phyloP scores from a whole-genome alignment of 2,113 vertebrate genomes.

The Laterallus jamaicensis region DNA sequence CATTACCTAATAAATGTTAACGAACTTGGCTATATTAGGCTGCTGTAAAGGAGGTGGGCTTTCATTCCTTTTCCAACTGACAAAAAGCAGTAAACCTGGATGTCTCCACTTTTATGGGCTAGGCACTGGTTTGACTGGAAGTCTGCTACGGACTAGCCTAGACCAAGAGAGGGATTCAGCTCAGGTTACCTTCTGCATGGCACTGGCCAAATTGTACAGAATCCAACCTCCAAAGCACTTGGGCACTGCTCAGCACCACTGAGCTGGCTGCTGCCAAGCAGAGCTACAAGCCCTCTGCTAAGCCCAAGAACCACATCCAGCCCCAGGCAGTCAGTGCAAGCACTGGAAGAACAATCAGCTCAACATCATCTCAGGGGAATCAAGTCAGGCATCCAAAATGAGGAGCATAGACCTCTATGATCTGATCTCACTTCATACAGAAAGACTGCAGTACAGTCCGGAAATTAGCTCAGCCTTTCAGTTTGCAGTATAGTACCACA shows the following conservation, averaged over 20 bases:
- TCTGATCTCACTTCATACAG: not conserved
- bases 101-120: not conserved
- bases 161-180: not conserved
- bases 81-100: not conserved
- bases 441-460: not conserved
- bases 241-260: not conserved
- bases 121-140: not conserved
- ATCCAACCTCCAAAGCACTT: not conserved
- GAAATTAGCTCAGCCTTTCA: constrained; percentile 55
- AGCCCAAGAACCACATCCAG: not conserved
- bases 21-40: not conserved
- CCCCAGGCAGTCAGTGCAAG: not conserved
- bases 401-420: not conserved
- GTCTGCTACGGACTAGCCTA: not conserved
- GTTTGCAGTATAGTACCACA: not conserved
- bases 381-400: not conserved
- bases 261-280: not conserved
- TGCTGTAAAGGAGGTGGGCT: not conserved
- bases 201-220: not conserved
- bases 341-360: not conserved
- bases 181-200: not conserved
- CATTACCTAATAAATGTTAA: constrained; percentile 39
- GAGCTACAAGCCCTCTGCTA: not conserved
- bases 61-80: not conserved
- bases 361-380: not conserved